Base-by-base conservation (phyloP, 64 coral and sea anemone genomes). In the Acropora tenuis region DNA sequence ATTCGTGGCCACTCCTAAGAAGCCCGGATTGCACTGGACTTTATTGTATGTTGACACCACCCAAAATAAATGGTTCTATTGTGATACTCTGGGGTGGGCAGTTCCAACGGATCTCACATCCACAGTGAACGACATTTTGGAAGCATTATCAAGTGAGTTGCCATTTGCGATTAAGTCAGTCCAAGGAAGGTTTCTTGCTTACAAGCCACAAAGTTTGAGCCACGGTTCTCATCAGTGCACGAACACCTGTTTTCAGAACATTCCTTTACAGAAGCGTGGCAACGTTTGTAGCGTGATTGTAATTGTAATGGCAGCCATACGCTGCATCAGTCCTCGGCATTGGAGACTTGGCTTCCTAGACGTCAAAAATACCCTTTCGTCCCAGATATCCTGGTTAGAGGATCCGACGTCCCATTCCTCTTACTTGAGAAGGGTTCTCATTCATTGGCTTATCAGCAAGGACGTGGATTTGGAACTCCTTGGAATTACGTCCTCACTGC, bases 21-120 rank as follows among this genome's bases (percentile, higher is more conserved):
- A 74, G 0, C 89, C 78, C 71, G 89, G 78, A 50, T 90, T 78
- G 11, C 89, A 90, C 89, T 90, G 89, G 78, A 68, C 66, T 10
- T 50, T 90, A 47, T 16, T 90, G 2, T 90, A 82, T 11, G 8
- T 90, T 43, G 78, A 90, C 50, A 46, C 80, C 69, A 3, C 52
- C 17, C 5, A 73, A 74, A 90, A 90, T 20, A 82, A 80, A 80
- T 81, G 89, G 89, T 74, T 74, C 42, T 90, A 75, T 45, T 90
- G 89, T 4, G 78, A 90, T 73, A 82, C 78, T 6, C 78, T 90
- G 69, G 78, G 48, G 65, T 90, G 89, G 89, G 49, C 11, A 71
- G 20, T 13, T 59, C 89, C 89, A 44, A 4, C 41, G 8, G 46
- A 90, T 40, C n/a, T 75, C 1, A 82, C 8, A 18, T 58, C 77